A percentile compares a stretch with the other conserved stretches of the same genome.
phyloP scores from a whole-genome alignment of 1,140 invertebrate genomes.

The Brachionus plicatilis region DNA sequence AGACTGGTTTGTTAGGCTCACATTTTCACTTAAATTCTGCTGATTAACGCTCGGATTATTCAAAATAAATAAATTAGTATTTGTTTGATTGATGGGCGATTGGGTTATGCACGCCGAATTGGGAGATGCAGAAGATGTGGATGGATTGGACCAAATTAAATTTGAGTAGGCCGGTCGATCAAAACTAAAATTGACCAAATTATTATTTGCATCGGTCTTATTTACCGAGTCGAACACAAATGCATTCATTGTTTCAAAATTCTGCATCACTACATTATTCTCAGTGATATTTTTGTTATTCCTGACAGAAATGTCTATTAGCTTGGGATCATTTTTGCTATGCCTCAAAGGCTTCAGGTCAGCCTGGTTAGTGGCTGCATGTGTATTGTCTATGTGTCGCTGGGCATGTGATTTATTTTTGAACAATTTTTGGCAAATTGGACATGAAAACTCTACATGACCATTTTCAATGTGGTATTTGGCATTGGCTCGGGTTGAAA shows the following conservation, averaged over 20 bases:
- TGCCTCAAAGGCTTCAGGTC: neutral
- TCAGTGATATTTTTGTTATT: neutral
- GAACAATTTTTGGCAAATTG: slow-evolving; percentile 5
- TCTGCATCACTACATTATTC: neutral
- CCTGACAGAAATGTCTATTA: neutral
- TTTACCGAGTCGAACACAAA: neutral
- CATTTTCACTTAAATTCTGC: neutral
- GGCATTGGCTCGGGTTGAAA: neutral
- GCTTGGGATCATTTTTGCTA: neutral
- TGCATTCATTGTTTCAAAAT: neutral
- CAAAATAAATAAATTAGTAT: neutral
- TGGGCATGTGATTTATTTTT: slow-evolving; percentile 30
- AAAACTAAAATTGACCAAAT: neutral
- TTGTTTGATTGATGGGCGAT: slow-evolving; percentile 12
- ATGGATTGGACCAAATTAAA: neutral
- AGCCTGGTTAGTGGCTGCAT: neutral
- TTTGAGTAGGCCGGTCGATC: neutral
- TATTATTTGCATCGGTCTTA: neutral
- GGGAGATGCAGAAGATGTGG: neutral
- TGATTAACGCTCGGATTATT: neutral
- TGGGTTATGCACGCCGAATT: neutral
- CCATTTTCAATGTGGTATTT: slow-evolving; percentile 2
- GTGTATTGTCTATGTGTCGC: neutral
- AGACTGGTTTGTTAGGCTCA: neutral
- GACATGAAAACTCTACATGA: slow-evolving; percentile 13